Evolutionary conservation across 1,140 invertebrate genomes (phyloP).

Genomic region (Scaptomyza pallida): DNA sequence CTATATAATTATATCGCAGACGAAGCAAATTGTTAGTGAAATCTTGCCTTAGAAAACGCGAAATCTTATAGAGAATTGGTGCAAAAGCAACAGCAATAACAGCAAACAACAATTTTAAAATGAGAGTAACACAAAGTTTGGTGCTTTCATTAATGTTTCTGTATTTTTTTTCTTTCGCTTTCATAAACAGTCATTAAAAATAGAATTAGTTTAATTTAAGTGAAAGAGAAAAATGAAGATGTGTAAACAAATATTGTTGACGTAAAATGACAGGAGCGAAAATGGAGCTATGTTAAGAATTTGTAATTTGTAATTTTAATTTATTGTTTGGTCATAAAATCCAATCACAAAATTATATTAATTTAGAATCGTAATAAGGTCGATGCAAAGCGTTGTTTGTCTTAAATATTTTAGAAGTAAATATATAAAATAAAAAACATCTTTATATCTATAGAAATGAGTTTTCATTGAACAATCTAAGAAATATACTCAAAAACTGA

Average conservation of each 20-base stretch:
- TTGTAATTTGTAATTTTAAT: conserved; percentile 69
- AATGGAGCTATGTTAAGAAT: conserved; percentile 54
- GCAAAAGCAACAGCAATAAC: conserved; percentile 39
- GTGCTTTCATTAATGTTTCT: conserved; percentile 70
- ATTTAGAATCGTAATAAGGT: conserved; percentile 54
- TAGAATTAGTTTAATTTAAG: conserved; percentile 77
- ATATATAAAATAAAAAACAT: conserved; percentile 20
- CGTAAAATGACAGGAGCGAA: conserved; percentile 30
- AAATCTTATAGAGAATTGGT: conserved; percentile 55
- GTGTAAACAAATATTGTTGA: conserved; percentile 44
- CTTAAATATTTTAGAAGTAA: conserved; percentile 31
- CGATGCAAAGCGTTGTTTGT: conserved; percentile 27
- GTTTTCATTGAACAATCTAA: too few relatives aligned
- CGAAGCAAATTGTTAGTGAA: conserved; percentile 66
- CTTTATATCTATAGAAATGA: neutral
- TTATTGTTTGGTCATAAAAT: conserved; percentile 68
- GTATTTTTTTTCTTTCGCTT: conserved; percentile 61
- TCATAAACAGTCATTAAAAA: conserved; percentile 80
- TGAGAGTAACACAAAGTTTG: conserved; percentile 45
- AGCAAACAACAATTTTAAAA: conserved; percentile 6
- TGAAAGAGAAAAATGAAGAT: conserved; percentile 29
- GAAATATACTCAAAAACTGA: too few relatives aligned
- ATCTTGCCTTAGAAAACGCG: conserved; percentile 73
- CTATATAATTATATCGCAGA: conserved; percentile 53
- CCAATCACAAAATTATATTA: conserved; percentile 65